Evolutionary conservation across 92 coral and sea anemone species (phyloP).

Genomic region (Parazoanthus atlanticus): DNA sequence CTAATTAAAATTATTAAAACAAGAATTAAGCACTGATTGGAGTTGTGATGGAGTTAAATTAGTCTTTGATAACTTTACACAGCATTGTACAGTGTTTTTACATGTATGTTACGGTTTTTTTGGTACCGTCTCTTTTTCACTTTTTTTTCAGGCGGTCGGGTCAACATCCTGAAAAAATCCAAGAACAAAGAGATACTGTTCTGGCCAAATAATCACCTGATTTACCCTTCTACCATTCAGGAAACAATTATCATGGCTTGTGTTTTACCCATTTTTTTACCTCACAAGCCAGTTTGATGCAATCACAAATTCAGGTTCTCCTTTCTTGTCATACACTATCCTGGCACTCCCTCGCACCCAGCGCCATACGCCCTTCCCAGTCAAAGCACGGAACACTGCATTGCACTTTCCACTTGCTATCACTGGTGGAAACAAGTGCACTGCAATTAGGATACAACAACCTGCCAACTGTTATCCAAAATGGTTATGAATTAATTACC

Average conservation of each 20-base stretch:
- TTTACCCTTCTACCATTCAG: no score
- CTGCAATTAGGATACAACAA: not conserved
- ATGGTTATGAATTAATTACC: no score
- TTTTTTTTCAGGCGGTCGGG: not conserved
- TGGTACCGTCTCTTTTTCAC: no score
- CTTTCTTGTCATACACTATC: conserved; percentile 55
- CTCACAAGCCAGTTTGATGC: conserved; percentile 62
- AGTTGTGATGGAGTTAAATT: no score
- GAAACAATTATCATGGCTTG: no score
- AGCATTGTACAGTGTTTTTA: no score
- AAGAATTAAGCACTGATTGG: no score
- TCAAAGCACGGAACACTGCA: conserved; percentile 66
- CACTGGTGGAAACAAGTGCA: conserved; percentile 28
- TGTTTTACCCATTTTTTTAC: conserved; percentile 38
- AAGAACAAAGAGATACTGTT: no score
- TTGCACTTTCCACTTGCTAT: conserved; percentile 43
- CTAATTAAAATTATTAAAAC: no score
- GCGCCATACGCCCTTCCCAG: conserved; percentile 69
- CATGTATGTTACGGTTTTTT: no score
- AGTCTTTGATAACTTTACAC: no score
- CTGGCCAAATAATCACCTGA: no score
- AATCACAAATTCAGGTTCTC: conserved; percentile 49
- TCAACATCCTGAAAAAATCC: not conserved
- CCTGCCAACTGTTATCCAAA: not conserved
- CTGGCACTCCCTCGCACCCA: conserved; percentile 85